Conservation (phyloP, 92 coral and sea anemone genomes). For the Parazoanthus darwini region DNA sequence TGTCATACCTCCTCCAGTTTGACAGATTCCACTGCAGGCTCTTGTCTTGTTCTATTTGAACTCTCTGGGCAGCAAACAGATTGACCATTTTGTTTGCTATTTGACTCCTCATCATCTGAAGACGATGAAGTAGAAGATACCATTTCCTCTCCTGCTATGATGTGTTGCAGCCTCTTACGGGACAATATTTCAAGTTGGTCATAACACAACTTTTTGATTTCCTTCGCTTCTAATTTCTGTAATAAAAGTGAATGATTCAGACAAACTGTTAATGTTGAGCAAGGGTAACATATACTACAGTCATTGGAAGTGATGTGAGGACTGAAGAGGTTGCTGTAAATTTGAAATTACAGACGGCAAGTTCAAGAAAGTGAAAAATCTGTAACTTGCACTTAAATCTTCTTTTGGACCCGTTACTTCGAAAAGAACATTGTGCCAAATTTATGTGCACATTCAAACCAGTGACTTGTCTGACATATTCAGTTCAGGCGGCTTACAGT, state of each 20-base stretch:
- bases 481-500: no score
- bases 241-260: not conserved
- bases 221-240: conserved; percentile 76
- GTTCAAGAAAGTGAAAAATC: no score
- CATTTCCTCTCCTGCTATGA: conserved; percentile 81
- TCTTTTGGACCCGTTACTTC: no score
- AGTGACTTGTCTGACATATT: no score
- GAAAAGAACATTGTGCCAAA: no score
- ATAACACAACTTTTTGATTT: conserved; percentile 77
- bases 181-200: conserved; percentile 88
- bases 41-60: not conserved
- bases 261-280: not conserved
- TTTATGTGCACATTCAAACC: no score
- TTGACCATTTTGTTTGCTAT: not conserved
- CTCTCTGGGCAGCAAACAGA: not conserved
- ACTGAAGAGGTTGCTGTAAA: no score
- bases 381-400: no score
- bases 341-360: no score
- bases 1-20: not conserved
- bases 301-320: no score
- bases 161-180: conserved; percentile 64
- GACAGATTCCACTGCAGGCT: not conserved
- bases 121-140: conserved; percentile 74
- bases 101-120: conserved; percentile 53
- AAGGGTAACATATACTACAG: not conserved